A percentile compares a stretch with the other conserved stretches of the same genome.
Evolutionary conservation across 2,113 vertebrate species (phyloP).

Genomic region (Agelaius tricolor): DNA sequence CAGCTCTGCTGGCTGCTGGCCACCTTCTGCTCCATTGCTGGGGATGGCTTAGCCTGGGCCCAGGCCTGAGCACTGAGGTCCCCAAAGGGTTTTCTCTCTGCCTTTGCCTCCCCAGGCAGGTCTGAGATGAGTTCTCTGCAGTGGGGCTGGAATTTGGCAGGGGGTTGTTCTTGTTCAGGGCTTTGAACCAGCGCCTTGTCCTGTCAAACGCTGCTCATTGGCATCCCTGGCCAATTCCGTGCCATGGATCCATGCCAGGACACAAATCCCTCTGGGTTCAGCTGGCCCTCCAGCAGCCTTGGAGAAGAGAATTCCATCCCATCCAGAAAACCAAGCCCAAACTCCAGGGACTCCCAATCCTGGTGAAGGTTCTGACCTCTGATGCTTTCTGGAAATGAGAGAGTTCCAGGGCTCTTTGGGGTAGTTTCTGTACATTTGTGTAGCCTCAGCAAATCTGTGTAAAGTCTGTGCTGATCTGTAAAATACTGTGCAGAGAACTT

Average conservation of each 20-base stretch:
- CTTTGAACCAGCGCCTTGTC: not conserved
- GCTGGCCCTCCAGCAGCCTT: not conserved
- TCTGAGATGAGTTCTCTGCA: not conserved
- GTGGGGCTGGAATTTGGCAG: not conserved
- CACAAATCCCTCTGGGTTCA: not conserved
- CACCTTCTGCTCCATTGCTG: not conserved
- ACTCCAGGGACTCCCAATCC: not conserved
- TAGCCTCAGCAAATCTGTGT: not conserved
- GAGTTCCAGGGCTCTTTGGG: not conserved
- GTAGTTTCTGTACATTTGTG: not conserved
- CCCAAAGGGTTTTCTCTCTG: not conserved
- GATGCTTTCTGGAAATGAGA: not conserved
- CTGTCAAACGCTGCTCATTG: not conserved
- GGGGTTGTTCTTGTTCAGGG: not conserved
- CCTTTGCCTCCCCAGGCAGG: not conserved
- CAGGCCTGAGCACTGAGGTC: not conserved
- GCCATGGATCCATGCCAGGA: not conserved
- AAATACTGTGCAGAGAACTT: constrained; percentile 30
- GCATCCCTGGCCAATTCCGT: not conserved
- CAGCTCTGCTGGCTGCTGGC: not conserved
- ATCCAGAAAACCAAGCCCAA: no score
- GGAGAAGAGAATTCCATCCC: not conserved
- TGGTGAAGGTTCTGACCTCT: not conserved
- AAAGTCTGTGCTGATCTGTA: constrained; percentile 22
- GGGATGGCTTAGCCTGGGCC: no score